Evolutionary conservation across 2,888 invertebrate genomes (phyloP).

Genomic region (Quadriops clusia): DNA sequence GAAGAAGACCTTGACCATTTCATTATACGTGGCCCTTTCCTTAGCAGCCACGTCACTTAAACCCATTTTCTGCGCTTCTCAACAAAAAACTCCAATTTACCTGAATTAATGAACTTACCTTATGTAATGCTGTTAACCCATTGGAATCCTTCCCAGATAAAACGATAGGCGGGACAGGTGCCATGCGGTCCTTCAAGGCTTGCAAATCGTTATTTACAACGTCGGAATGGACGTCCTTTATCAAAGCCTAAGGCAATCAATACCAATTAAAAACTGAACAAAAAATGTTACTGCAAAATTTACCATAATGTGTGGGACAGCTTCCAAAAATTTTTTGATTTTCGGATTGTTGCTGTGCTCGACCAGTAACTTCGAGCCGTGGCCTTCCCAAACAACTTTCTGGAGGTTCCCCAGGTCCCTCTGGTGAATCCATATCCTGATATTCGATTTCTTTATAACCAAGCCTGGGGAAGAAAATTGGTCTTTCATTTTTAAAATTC

Average conservation of each 20-base stretch:
- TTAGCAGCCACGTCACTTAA: no score
- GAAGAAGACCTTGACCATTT: no score
- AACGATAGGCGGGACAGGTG: constrained; percentile 57
- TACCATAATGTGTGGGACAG: constrained; percentile 92
- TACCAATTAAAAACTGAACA: neutral
- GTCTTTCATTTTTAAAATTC: constrained; percentile 1
- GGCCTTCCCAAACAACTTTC: constrained; percentile 82
- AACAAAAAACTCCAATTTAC: no score
- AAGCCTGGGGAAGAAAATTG: constrained; percentile 42
- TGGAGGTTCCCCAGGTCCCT: constrained; percentile 77
- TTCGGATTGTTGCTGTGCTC: constrained; percentile 76
- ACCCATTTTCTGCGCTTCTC: no score
- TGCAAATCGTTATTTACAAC: constrained; percentile 68
- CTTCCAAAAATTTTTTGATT: constrained; percentile 75
- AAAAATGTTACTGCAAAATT: no score
- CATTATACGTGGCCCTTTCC: no score
- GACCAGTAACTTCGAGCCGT: constrained; percentile 68
- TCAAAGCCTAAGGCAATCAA: constrained; percentile 51
- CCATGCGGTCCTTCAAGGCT: constrained; percentile 50
- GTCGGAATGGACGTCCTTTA: constrained; percentile 68
- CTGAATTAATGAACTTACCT: constrained; percentile 46
- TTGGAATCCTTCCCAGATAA: constrained; percentile 63
- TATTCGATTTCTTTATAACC: constrained; percentile 65
- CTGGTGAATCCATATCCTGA: constrained; percentile 92
- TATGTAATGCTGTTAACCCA: constrained; percentile 77